These are phyloP conservation scores for Marmota monax DNA, from an alignment of 2,113 vertebrate species.

Conservation along the genomic window DNA sequence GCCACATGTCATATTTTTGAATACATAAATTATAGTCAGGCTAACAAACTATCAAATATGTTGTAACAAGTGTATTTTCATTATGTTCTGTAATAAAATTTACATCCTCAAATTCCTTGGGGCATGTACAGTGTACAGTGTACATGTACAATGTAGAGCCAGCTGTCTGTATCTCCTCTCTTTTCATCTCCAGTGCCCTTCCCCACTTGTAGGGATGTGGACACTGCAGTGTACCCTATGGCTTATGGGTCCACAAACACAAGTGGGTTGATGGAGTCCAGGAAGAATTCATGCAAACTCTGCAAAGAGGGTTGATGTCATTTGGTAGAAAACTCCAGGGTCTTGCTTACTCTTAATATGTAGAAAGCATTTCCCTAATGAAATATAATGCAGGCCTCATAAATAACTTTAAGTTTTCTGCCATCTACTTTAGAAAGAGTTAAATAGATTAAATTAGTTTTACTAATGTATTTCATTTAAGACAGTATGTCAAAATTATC, in stretches of 20 bases:
- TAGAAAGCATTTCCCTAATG: background rate
- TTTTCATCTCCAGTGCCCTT: background rate
- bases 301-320: background rate
- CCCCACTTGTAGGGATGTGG: background rate
- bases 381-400: background rate
- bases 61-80: background rate
- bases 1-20: background rate
- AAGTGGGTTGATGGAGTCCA: background rate
- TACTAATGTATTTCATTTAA: background rate
- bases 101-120: background rate
- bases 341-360: background rate
- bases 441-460: background rate
- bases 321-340: background rate
- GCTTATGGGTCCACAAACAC: background rate
- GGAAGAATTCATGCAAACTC: background rate
- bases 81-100: background rate
- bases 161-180: background rate
- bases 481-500: background rate
- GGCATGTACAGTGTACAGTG: no score
- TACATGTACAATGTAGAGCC: no score
- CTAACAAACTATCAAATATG: background rate
- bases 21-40: background rate
- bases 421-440: background rate
- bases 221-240: background rate
- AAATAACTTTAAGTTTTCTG: background rate